Evolutionary conservation across 2,888 invertebrate species (phyloP).

Genomic region (Tillus elongatus): DNA sequence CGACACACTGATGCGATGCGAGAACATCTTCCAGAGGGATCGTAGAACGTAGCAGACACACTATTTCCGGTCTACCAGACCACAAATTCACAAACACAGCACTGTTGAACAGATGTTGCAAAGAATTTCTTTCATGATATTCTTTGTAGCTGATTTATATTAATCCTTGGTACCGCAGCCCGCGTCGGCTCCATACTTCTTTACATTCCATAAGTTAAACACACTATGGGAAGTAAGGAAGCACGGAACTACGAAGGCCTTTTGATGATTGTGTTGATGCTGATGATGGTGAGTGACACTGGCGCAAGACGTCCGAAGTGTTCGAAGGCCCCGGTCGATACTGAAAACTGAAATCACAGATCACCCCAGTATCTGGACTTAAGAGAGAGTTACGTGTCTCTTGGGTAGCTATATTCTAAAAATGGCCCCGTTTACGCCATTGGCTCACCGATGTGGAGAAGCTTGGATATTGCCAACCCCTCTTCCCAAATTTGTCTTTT

Average conservation of each 20-base stretch:
- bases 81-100: no score
- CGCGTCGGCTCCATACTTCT: constrained; percentile 80
- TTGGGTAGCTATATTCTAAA: constrained; percentile 40
- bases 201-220: constrained; percentile 89
- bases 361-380: no score
- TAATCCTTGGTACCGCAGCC: no score
- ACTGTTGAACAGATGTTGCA: no score
- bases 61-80: no score
- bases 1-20: no score
- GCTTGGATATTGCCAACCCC: constrained; percentile 39
- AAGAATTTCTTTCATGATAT: no score
- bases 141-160: no score
- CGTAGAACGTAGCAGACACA: no score
- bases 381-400: no score
- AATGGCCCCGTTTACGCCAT: constrained; percentile 41
- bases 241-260: constrained; percentile 66
- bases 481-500: constrained; percentile 75
- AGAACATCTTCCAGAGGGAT: no score
- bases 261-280: background rate
- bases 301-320: background rate
- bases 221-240: constrained; percentile 93
- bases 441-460: constrained; percentile 36
- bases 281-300: background rate
- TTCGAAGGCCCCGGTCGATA: no score
- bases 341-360: background rate